Percentiles rank a stretch among this genome's conserved stretches.
Conservation (phyloP, 2,113 vertebrate species). For the Acrocephalus kingi region DNA sequence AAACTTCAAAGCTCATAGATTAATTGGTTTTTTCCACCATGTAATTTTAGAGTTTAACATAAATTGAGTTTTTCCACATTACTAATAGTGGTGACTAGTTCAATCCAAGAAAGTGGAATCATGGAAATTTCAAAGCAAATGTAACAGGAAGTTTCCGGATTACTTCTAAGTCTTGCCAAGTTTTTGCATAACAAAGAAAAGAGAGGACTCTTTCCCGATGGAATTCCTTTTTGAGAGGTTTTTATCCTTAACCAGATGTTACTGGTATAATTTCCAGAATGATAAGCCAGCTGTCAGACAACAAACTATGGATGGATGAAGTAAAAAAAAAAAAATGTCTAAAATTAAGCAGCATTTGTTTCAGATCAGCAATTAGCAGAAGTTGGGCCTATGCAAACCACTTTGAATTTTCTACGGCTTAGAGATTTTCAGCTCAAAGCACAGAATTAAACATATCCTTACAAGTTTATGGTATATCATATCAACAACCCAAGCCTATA, state of each 20-base stretch:
- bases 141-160: background rate
- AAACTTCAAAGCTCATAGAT: conserved; percentile 18
- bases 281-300: background rate
- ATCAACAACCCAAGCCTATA: background rate
- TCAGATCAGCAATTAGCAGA: background rate
- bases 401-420: background rate
- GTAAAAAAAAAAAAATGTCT: background rate
- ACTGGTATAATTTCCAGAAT: background rate
- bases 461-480: background rate
- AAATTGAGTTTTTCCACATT: conserved; percentile 19
- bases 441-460: background rate
- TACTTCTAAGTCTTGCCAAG: conserved; percentile 11
- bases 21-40: background rate
- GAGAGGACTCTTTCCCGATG: background rate
- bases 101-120: background rate
- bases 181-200: background rate
- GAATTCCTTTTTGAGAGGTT: background rate
- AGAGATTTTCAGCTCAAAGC: background rate
- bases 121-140: conserved; percentile 11
- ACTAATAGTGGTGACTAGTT: background rate
- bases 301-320: background rate
- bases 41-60: conserved; percentile 40
- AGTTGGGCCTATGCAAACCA: background rate
- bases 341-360: conserved; percentile 1
- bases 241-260: conserved; percentile 23